These are phyloP conservation scores for Macquaria australasica DNA, from an alignment of 2,113 vertebrate genomes.

Conservation along the genomic window DNA sequence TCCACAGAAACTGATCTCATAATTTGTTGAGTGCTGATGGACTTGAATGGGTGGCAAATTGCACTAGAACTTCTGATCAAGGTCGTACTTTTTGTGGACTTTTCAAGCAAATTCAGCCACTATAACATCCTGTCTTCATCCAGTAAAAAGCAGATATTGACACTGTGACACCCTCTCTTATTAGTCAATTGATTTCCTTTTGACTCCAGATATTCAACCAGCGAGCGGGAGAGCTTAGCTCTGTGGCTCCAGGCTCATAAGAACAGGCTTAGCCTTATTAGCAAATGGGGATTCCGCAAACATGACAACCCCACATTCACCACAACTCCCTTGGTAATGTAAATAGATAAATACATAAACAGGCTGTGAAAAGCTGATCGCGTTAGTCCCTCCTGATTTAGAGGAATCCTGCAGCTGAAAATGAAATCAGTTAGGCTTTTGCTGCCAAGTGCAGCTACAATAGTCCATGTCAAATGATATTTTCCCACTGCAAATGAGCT, in stretches of 20 bases:
- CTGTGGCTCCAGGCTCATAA: slow-evolving; percentile 57
- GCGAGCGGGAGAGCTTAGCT: slow-evolving; percentile 58
- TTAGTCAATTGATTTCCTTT: slow-evolving; percentile 78
- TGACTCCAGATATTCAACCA: slow-evolving; percentile 48
- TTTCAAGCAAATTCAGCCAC: background rate
- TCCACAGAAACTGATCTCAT: background rate
- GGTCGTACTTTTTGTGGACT: slow-evolving; percentile 1
- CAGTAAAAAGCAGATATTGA: slow-evolving; percentile 58
- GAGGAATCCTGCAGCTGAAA: slow-evolving; percentile 58
- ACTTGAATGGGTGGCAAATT: background rate
- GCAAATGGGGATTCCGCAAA: slow-evolving; percentile 66
- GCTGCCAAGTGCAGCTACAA: slow-evolving; percentile 47
- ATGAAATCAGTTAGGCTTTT: slow-evolving; percentile 73
- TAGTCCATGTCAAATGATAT: slow-evolving; percentile 67
- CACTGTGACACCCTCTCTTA: slow-evolving; percentile 60
- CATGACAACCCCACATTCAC: slow-evolving; percentile 68
- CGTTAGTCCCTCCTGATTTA: slow-evolving; percentile 71
- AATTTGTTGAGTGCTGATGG: background rate
- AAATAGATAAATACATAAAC: slow-evolving; percentile 85
- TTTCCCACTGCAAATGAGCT: slow-evolving; percentile 64
- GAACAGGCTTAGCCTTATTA: slow-evolving; percentile 80
- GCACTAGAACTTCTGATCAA: background rate
- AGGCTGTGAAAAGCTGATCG: slow-evolving; percentile 72
- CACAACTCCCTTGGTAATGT: slow-evolving; percentile 69
- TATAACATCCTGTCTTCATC: slow-evolving; percentile 9